phyloP scores from a whole-genome alignment of 1,140 invertebrate species.

The Apolygus lucorum region DNA sequence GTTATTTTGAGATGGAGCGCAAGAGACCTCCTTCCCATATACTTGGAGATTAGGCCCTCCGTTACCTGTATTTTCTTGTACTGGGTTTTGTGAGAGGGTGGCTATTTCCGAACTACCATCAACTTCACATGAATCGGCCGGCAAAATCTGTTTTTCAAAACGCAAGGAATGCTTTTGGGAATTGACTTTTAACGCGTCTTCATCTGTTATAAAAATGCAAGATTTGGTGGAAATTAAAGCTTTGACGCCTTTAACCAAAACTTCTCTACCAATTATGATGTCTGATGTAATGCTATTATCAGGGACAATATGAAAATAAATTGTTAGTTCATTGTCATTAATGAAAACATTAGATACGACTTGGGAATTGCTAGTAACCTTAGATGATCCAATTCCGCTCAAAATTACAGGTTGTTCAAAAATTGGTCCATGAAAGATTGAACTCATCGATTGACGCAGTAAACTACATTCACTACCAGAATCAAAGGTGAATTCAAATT shows the following conservation, averaged over 20 bases:
- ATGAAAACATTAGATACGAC: not conserved
- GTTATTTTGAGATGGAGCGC: too few relatives aligned
- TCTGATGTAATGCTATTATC: not conserved
- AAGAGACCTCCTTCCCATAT: too few relatives aligned
- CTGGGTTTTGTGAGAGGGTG: too few relatives aligned
- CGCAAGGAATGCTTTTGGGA: too few relatives aligned
- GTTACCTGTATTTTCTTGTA: too few relatives aligned
- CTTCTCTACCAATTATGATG: conserved; percentile 24
- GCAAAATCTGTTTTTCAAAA: too few relatives aligned
- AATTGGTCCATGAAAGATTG: not conserved
- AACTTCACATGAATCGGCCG: too few relatives aligned
- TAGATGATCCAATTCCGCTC: not conserved
- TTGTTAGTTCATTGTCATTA: not conserved
- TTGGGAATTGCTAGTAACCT: not conserved
- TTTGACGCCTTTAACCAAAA: conserved; percentile 18
- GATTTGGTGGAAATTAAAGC: too few relatives aligned
- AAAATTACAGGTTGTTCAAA: conserved; percentile 12
- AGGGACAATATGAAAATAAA: conserved; percentile 11
- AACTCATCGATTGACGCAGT: not conserved
- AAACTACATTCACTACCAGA: conserved; percentile 19
- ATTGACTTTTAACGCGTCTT: too few relatives aligned
- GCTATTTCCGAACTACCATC: too few relatives aligned
- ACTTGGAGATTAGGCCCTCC: too few relatives aligned
- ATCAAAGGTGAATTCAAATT: conserved; percentile 18
- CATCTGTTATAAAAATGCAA: too few relatives aligned